Percentiles rank a stretch among this genome's conserved stretches.
Conservation (phyloP, 2,113 vertebrate species). For the Serinus canaria region DNA sequence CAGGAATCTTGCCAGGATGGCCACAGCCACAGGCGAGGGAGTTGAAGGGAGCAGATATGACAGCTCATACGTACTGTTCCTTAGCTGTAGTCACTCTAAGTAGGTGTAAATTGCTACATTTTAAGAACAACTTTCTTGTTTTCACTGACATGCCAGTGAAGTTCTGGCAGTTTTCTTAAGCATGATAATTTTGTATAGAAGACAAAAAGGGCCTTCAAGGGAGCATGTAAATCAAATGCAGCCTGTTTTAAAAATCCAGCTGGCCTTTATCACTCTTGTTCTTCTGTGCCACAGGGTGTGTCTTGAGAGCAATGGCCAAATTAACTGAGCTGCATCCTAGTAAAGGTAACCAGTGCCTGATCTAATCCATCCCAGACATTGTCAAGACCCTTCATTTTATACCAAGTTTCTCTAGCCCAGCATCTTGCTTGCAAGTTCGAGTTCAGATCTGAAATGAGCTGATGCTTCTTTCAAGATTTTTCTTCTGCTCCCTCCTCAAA, state of each 20-base stretch:
- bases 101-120: constrained; percentile 53
- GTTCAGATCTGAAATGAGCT: neutral
- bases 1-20: constrained; percentile 12
- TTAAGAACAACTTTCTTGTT: constrained; percentile 48
- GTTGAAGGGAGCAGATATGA: constrained; percentile 28
- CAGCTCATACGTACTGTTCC: neutral
- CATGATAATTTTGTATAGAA: neutral
- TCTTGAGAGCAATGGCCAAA: neutral
- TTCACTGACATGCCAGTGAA: constrained; percentile 15
- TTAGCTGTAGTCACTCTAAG: constrained; percentile 25
- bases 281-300: neutral
- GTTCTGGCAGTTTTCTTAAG: constrained; percentile 36
- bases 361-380: neutral
- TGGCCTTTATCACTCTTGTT: neutral
- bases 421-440: neutral
- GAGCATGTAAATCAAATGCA: neutral
- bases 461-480: neutral
- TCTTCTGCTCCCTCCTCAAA: neutral
- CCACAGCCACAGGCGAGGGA: neutral
- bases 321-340: neutral
- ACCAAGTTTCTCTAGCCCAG: neutral
- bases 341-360: neutral
- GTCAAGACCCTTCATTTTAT: neutral
- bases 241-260: neutral
- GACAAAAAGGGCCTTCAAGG: neutral